Evolutionary conservation across 1,140 invertebrate species (phyloP).

Genomic region (Sweltsa coloradensis): DNA sequence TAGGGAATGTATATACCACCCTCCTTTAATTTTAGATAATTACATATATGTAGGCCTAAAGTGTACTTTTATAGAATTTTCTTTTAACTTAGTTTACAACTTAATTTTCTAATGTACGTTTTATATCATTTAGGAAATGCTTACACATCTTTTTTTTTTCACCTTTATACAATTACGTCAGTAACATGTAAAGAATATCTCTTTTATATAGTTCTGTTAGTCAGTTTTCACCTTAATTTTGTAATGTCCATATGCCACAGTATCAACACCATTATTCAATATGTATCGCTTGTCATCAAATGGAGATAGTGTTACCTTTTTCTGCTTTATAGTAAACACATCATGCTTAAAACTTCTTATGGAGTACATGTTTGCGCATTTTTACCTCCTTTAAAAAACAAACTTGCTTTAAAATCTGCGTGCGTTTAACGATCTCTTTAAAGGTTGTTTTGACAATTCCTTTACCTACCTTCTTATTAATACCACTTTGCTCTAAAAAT

Average conservation of each 20-base stretch:
- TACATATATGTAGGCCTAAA: too few relatives aligned
- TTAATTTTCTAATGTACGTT: too few relatives aligned
- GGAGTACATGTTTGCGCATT: background rate
- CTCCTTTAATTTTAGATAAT: too few relatives aligned
- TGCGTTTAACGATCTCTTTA: background rate
- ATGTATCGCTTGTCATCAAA: constrained; percentile 7
- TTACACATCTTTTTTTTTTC: too few relatives aligned
- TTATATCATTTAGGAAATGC: too few relatives aligned
- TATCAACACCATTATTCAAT: constrained; percentile 1
- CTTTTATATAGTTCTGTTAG: too few relatives aligned
- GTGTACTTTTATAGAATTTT: too few relatives aligned
- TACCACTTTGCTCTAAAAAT: background rate
- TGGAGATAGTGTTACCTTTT: constrained; percentile 1
- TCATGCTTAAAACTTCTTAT: background rate
- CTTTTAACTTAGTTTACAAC: too few relatives aligned
- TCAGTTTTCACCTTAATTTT: too few relatives aligned
- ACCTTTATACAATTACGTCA: too few relatives aligned
- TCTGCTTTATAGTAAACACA: background rate
- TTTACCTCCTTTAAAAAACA: background rate
- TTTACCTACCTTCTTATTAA: background rate
- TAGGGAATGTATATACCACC: too few relatives aligned
- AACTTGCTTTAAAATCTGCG: background rate
- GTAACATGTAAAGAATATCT: too few relatives aligned
- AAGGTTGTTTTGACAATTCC: background rate
- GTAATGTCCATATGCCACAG: constrained; percentile 11